A percentile compares a stretch with the other conserved stretches of the same genome.
These are phyloP conservation scores for Epinephelus awoara DNA, from an alignment of 2,797 vertebrate species.

Conservation along the genomic window DNA sequence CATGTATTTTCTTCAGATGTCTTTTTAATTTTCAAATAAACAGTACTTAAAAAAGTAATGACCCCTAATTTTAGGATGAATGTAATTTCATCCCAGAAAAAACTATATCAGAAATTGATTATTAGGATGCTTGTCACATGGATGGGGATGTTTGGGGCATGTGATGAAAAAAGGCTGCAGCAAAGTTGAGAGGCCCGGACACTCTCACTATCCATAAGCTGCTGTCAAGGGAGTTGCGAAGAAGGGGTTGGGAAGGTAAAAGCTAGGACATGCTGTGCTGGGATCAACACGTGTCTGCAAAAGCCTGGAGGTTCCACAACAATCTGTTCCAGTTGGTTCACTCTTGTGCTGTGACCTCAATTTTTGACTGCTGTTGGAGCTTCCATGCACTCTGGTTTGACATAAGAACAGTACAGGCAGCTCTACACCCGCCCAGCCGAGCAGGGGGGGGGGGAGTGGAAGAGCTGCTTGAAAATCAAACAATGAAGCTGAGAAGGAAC, in stretches of 20 bases:
- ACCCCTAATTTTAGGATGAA: neutral
- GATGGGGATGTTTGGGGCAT: constrained; percentile 34
- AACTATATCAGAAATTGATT: neutral
- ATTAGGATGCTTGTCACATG: neutral
- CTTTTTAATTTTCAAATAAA: neutral
- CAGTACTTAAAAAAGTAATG: neutral
- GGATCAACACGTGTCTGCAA: constrained; percentile 84
- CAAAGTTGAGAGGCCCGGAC: constrained; percentile 54
- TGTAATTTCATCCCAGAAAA: neutral
- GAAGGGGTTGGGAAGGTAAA: constrained; percentile 72
- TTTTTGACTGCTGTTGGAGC: constrained; percentile 82
- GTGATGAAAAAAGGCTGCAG: constrained; percentile 44
- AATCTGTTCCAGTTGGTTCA: constrained; percentile 86
- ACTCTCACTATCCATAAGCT: constrained; percentile 65
- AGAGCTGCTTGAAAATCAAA: constrained; percentile 70
- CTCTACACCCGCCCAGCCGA: constrained; percentile 61
- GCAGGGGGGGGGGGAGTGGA: constrained; percentile 58
- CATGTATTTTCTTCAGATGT: too few species aligned
- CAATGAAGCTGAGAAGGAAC: constrained; percentile 64
- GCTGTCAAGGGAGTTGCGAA: constrained; percentile 64
- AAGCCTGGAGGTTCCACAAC: constrained; percentile 84
- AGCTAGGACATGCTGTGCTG: constrained; percentile 74
- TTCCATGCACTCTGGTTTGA: constrained; percentile 76
- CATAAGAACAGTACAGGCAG: constrained; percentile 69
- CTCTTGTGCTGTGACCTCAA: constrained; percentile 83